Conservation (phyloP, 1,140 invertebrate species). For the Drosophila pseudoananassae region DNA sequence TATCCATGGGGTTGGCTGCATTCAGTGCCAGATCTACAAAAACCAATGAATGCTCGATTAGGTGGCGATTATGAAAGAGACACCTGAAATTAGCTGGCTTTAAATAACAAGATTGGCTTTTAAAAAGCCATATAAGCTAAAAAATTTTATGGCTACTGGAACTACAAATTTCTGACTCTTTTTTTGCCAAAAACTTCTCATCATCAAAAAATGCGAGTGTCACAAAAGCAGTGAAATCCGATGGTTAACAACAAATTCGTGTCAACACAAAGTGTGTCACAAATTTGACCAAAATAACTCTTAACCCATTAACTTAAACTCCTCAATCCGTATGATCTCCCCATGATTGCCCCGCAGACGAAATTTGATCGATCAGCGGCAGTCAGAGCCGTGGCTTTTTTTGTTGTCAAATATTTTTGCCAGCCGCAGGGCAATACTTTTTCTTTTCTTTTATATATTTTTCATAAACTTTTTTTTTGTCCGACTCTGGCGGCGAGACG, state of each 20-base stretch:
- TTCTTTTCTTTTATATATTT: slow-evolving; percentile 37
- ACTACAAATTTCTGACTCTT: neutral
- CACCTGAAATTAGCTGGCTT: slow-evolving; percentile 3
- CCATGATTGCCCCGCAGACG: slow-evolving; percentile 43
- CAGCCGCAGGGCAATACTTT: slow-evolving; percentile 55
- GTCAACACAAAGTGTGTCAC: slow-evolving; percentile 66
- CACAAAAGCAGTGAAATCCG: slow-evolving; percentile 30
- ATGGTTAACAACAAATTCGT: slow-evolving; percentile 37
- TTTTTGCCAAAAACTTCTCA: neutral
- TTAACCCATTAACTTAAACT: slow-evolving; percentile 61
- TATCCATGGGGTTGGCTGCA: slow-evolving; percentile 43
- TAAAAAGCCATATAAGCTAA: neutral
- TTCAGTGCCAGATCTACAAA: slow-evolving; percentile 11
- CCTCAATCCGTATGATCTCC: slow-evolving; percentile 47
- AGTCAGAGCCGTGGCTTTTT: slow-evolving; percentile 17
- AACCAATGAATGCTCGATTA: slow-evolving; percentile 26
- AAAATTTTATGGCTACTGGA: neutral
- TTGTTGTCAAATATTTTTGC: slow-evolving; percentile 66
- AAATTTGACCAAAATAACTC: slow-evolving; percentile 69
- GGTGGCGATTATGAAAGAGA: slow-evolving; percentile 5
- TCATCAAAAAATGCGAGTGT: slow-evolving; percentile 22
- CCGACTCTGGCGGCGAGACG: slow-evolving; percentile 4
- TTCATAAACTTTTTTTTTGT: neutral
- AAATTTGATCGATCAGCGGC: slow-evolving; percentile 72
- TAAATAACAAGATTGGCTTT: neutral